Percentiles rank a stretch among this genome's conserved stretches.
These are phyloP conservation scores for Zaprionus africanus DNA, from an alignment of 1,140 invertebrate genomes.

Conservation along the genomic window DNA sequence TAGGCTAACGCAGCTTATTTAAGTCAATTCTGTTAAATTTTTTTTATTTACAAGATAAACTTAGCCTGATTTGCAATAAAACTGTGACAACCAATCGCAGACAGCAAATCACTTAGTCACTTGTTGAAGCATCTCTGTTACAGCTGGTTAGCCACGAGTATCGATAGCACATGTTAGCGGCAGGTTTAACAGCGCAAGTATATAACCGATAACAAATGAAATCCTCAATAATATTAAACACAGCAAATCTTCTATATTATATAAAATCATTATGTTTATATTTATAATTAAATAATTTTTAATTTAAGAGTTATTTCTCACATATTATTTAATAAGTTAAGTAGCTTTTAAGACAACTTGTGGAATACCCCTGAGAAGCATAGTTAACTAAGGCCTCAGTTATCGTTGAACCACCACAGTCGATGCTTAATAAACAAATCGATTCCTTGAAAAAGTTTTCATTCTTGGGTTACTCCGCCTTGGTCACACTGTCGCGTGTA, in stretches of 20 bases:
- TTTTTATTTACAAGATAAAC: background rate
- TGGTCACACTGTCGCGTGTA: conserved; percentile 53
- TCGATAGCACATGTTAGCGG: background rate
- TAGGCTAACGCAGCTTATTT: background rate
- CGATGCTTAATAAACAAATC: background rate
- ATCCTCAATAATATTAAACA: background rate
- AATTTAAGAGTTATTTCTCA: background rate
- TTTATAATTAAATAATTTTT: background rate
- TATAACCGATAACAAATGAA: background rate
- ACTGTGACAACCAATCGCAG: background rate
- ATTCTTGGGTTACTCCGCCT: background rate
- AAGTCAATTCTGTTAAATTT: background rate
- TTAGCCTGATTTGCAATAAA: background rate
- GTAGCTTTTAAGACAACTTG: background rate
- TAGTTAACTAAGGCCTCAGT: background rate
- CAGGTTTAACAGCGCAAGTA: background rate
- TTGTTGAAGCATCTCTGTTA: background rate
- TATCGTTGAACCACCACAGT: background rate
- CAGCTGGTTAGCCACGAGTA: background rate
- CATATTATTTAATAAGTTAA: background rate
- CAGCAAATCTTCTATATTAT: background rate
- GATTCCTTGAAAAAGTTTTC: background rate
- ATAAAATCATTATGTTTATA: background rate
- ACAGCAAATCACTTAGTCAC: background rate
- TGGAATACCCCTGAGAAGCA: background rate